phyloP scores from a whole-genome alignment of 2,113 vertebrate species.

The Heteronetta atricapilla region DNA sequence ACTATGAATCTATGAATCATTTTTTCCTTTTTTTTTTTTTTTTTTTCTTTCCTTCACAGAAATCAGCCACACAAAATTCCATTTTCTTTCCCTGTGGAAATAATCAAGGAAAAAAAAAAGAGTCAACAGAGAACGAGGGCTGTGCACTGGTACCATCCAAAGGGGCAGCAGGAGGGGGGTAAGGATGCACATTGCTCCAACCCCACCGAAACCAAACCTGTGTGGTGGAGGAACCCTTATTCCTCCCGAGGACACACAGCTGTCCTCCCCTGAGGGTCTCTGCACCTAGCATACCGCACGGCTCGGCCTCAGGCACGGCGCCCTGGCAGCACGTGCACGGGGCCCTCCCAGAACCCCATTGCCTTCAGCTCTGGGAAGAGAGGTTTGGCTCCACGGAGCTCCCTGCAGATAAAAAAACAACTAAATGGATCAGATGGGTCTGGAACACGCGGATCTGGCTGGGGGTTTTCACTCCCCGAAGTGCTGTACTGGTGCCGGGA shows the following conservation, averaged over 20 bases:
- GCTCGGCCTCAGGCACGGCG: rapidly evolving
- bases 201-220: not conserved
- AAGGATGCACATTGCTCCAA: rapidly evolving
- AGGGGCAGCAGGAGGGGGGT: not conserved
- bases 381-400: not conserved
- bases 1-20: not conserved
- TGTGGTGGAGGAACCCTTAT: rapidly evolving
- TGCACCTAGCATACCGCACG: rapidly evolving
- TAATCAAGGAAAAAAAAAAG: not conserved
- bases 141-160: rapidly evolving
- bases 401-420: rapidly evolving
- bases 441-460: not conserved
- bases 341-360: rapidly evolving
- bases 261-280: not conserved
- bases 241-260: not conserved
- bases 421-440: rapidly evolving
- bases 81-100: not conserved
- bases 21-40: not conserved
- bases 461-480: not conserved
- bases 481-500: not conserved
- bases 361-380: not conserved
- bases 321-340: not conserved
- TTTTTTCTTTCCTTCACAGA: no score
- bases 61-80: not conserved
- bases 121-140: not conserved